Base-by-base conservation (phyloP, 2,888 invertebrate species). In the Leptura quadrifasciata region DNA sequence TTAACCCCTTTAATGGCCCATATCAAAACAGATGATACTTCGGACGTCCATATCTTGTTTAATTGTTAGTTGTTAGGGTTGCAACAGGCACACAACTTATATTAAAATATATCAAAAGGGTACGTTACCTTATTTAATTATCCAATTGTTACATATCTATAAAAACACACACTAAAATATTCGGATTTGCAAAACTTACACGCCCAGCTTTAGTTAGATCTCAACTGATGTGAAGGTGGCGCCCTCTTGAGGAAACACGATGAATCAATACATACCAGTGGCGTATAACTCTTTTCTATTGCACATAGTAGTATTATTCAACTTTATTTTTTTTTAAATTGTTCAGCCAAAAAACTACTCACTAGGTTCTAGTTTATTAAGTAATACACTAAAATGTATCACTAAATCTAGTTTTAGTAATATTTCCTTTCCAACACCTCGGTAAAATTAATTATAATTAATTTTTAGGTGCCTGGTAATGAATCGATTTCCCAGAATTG, bases 141-240 rank as follows among this genome's bases (percentile, higher is more conserved):
- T 85, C 83, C 83, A 80, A 79, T 80, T 78, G 82, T 85, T 82
- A 86, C 87, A 88, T 88, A 86, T 87, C 86, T 84, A 82, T 78
- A 80, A 85, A 85, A 86, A 88, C 85, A 87, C 86, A 86, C 87
- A 87, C 85, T 85, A 85, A 47, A 86, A 85, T 84, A 79, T 81
- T 83, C 81, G 79, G 81, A 84, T 83, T 84, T 84, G 83, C 81
- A 82, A 84, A 83, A 81, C 84, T 84, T 85, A 88, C 88, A 88
- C 88, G 88, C 88, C 88, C 88, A 88, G 85, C 86, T 78, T 86
- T 85, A 85, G 86, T 86, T 85, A 82, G 83, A 85, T 84, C 86
- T 84, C 84, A 84, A 86, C 88, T 87, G 85, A 84, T 83, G 61
- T 67, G 74, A n/a, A 61, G 47, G 76, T 79, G 74, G 78, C 80